These are phyloP conservation scores for Xenopus petersii DNA, from an alignment of 2,797 vertebrate genomes.

Conservation along the genomic window DNA sequence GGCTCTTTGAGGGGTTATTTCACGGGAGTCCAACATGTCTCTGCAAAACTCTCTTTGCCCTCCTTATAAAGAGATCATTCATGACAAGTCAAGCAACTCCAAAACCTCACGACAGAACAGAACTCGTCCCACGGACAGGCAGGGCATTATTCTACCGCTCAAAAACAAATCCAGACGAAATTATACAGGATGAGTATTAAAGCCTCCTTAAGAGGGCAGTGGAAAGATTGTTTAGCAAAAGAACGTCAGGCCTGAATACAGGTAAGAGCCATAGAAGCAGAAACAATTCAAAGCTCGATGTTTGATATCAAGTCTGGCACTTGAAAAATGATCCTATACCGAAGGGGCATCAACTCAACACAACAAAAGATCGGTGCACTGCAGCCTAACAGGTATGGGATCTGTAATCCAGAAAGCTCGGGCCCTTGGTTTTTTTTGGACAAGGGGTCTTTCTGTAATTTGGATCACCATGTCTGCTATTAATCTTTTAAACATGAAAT, in stretches of 20 bases:
- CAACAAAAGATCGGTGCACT: too few relatives aligned
- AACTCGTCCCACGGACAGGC: conserved; percentile 46
- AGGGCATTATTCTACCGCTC: conserved; percentile 15
- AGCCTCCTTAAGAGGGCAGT: conserved; percentile 11
- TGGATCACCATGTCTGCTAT: too few relatives aligned
- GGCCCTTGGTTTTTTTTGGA: too few relatives aligned
- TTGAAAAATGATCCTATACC: not conserved
- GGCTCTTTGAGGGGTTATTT: conserved; percentile 32
- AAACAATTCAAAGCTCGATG: too few relatives aligned
- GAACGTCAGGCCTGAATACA: too few relatives aligned
- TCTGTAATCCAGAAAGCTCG: too few relatives aligned
- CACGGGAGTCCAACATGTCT: conserved; percentile 56
- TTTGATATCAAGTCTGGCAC: not conserved
- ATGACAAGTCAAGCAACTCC: conserved; percentile 50
- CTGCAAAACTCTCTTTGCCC: conserved; percentile 59
- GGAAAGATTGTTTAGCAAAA: not conserved
- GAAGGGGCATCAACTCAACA: too few relatives aligned
- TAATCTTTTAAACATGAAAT: too few relatives aligned
- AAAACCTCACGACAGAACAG: conserved; percentile 62
- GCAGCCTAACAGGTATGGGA: too few relatives aligned
- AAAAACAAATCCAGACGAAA: not conserved
- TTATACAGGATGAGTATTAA: not conserved
- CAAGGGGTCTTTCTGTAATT: too few relatives aligned
- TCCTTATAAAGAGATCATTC: conserved; percentile 54
- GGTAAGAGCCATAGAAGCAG: too few relatives aligned